Evolutionary conservation across 2,113 vertebrate genomes (phyloP).

Genomic region (Nanorana parkeri): DNA sequence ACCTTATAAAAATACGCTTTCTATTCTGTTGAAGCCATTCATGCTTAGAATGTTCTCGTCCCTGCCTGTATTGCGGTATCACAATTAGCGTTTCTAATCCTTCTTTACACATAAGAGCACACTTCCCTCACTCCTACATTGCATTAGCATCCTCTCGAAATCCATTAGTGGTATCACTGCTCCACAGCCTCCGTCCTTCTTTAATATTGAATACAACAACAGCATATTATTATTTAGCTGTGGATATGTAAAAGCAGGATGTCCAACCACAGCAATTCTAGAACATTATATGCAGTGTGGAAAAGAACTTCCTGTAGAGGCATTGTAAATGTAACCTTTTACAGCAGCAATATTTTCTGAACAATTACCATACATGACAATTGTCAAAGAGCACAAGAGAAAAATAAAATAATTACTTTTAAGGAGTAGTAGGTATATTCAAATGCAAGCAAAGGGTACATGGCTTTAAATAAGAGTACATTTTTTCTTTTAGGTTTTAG

Average conservation of each 20-base stretch:
- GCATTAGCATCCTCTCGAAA: constrained; percentile 81
- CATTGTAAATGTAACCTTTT: background rate
- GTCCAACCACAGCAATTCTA: background rate
- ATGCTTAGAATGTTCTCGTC: constrained; percentile 73
- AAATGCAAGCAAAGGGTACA: no score
- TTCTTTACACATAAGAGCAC: constrained; percentile 75
- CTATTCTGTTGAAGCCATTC: constrained; percentile 62
- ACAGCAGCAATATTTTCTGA: background rate
- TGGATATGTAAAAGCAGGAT: constrained; percentile 6
- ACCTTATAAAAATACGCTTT: background rate
- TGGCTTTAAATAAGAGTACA: no score
- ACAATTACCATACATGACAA: no score
- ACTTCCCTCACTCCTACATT: constrained; percentile 74
- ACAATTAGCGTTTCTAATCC: constrained; percentile 81
- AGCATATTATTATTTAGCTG: constrained; percentile 22
- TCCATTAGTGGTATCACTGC: constrained; percentile 79
- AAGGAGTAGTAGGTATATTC: no score
- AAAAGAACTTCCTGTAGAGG: background rate
- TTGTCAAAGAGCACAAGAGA: no score
- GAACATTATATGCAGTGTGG: background rate
- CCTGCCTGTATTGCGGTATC: constrained; percentile 51
- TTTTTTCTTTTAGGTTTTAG: no score
- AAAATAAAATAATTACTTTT: no score
- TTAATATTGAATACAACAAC: background rate
- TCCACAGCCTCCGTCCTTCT: constrained; percentile 16